Conservation (phyloP, 2,113 vertebrate genomes). For the Steatornis caripensis region DNA sequence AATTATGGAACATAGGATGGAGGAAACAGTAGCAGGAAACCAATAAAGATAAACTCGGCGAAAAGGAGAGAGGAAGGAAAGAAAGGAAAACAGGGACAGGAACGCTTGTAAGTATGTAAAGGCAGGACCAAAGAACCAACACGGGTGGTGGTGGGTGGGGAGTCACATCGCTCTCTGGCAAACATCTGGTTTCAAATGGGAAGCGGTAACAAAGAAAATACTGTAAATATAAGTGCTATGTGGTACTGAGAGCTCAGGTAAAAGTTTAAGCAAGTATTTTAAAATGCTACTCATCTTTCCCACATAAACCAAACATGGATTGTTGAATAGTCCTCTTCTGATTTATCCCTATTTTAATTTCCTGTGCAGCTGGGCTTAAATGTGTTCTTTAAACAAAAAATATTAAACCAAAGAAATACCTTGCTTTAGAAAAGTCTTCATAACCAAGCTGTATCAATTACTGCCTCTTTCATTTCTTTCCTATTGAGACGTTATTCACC, state of each 20-base stretch:
- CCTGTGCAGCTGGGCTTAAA: not conserved
- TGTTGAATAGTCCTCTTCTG: not conserved
- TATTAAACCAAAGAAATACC: not conserved
- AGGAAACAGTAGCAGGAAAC: not conserved
- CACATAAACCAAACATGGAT: not conserved
- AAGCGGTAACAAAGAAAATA: not conserved
- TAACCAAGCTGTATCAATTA: not conserved
- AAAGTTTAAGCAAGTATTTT: not conserved
- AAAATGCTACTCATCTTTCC: not conserved
- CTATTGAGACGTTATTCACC: not conserved
- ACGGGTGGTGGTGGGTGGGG: fast-evolving
- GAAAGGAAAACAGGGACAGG: not conserved
- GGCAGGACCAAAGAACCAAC: not conserved
- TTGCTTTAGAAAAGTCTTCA: not conserved
- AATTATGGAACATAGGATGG: not conserved
- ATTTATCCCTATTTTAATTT: not conserved
- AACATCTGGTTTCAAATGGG: not conserved
- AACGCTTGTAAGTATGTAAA: not conserved
- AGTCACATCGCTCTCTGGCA: fast-evolving
- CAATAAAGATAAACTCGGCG: not conserved
- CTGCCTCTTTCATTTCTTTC: not conserved
- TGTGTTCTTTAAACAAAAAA: not conserved
- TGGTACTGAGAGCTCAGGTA: not conserved
- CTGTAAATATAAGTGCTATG: not conserved
- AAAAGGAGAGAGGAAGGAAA: not conserved